Evolutionary conservation across 2,113 vertebrate genomes (phyloP).

Genomic region (Chionomys nivalis): DNA sequence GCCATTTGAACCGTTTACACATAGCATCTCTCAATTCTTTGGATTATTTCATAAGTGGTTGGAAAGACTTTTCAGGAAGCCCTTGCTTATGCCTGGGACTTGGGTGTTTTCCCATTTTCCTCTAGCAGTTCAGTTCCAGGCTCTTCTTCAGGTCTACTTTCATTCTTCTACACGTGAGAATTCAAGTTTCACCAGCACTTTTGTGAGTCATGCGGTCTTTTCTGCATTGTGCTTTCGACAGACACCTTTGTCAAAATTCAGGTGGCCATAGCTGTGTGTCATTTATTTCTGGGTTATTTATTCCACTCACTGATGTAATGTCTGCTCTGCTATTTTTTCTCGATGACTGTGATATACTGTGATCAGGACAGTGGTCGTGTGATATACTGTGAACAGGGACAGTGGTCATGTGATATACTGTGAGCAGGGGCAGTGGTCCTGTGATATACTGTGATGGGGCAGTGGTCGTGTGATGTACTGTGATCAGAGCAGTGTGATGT

Average conservation of each 20-base stretch:
- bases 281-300: not conserved
- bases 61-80: not conserved
- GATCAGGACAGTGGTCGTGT: too few relatives aligned
- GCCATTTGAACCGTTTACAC: not conserved
- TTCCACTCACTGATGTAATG: not conserved
- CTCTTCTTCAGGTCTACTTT: not conserved
- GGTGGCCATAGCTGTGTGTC: too few relatives aligned
- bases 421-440: too few relatives aligned
- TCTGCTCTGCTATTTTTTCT: not conserved
- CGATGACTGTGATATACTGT: too few relatives aligned
- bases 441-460: too few relatives aligned
- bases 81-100: not conserved
- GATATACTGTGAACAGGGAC: too few relatives aligned
- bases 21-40: not conserved
- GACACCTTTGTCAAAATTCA: not conserved
- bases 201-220: not conserved
- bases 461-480: too few relatives aligned
- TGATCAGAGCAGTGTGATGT: too few relatives aligned
- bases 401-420: too few relatives aligned
- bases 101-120: not conserved
- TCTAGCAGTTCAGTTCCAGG: not conserved
- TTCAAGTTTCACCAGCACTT: not conserved
- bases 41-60: not conserved
- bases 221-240: not conserved
- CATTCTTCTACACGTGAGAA: not conserved